phyloP scores from a whole-genome alignment of 2,113 vertebrate genomes.

The Passer montanus region DNA sequence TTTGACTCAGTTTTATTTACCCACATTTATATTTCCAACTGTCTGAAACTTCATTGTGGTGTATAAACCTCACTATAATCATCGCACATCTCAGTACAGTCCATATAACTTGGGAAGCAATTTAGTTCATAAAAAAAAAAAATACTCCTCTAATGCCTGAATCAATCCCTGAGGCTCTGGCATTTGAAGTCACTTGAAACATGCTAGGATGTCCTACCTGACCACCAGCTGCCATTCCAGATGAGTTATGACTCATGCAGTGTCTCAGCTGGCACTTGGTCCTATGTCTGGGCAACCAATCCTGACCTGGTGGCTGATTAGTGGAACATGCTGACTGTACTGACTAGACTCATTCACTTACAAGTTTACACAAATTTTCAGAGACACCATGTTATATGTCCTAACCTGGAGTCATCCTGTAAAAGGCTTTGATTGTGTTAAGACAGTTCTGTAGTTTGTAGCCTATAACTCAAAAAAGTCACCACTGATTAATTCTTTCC shows the following conservation, averaged over 20 bases:
- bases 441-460: not conserved
- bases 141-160: not conserved
- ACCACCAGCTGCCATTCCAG: not conserved
- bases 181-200: not conserved
- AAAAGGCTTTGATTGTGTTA: not conserved
- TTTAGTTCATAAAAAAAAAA: not conserved
- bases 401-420: not conserved
- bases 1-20: not conserved
- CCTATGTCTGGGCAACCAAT: rapidly evolving
- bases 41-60: not conserved
- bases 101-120: not conserved
- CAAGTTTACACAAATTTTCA: not conserved
- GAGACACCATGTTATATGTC: not conserved
- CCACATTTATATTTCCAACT: not conserved
- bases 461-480: not conserved
- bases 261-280: not conserved
- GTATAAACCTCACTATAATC: not conserved
- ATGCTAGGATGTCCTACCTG: not conserved
- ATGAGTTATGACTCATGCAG: not conserved
- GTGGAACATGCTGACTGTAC: not conserved
- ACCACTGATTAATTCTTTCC: not conserved
- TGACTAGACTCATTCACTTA: not conserved
- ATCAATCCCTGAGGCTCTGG: not conserved
- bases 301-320: not conserved
- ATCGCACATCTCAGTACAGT: not conserved